Evolutionary conservation across 2,888 invertebrate genomes (phyloP), one percentile per base, ranked within the genome.

Genomic region (Ormyrus labotus): DNA sequence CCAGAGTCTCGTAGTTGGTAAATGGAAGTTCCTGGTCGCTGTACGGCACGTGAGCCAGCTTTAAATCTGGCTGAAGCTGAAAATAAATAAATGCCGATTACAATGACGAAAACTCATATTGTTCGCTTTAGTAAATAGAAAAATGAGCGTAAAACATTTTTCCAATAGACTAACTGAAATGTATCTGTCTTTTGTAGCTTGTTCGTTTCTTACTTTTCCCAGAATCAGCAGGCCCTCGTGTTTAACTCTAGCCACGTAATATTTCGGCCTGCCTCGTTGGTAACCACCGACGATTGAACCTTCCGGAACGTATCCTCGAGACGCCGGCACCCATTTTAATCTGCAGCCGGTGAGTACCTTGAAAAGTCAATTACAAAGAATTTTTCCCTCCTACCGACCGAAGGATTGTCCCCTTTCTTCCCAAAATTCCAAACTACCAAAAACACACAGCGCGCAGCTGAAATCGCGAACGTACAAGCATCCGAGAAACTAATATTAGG

Each of bases 1-100:
- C 83, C 57, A 84, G 70, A 57, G 75, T 75, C 68, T 84, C 84
- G 78, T 83, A 84, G 65, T 77, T 81, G 58, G 83, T 82, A 55
- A 83, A 83, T 51, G 83, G 82, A 69, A 84, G 80, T 76, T 82
- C 81, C 50, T 82, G 83, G 7, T 75, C 81, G 47, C 78, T 81
- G 69, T 65, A 83, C 9, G 83, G 81, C n/a, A 83, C 78, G 72
- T 81, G 71, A 6, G 79, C 70, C 63, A 83, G 61, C 10, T 71
- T 78, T 10, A 64, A 70, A 3, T 82, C 77, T 8, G 80, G 70
- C 51, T 63, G 74, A 3, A 83, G 81, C 83, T 83, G 65, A 0
- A 65, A 57, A 19, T 2, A 19, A 19, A 19, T 19, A 19, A 19
- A 19, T 19, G n/a, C 13, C 13, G 13, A 19, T 1, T 19, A 1